Percentiles rank a stretch among this genome's conserved stretches.
Conservation (phyloP, 2,888 invertebrate species). For the Prenolepis imparis region DNA sequence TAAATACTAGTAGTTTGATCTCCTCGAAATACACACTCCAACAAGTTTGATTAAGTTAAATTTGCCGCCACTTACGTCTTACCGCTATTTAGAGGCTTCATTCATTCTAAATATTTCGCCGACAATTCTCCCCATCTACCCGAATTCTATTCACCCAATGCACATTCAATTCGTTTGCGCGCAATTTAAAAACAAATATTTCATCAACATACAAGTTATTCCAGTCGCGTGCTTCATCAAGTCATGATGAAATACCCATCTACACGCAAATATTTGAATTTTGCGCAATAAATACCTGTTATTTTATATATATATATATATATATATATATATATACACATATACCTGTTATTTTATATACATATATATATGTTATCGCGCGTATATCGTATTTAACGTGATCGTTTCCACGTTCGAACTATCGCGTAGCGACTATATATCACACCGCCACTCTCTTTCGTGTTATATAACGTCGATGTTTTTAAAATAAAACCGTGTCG, state of each 20-base stretch:
- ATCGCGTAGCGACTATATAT: slow-evolving; percentile 16
- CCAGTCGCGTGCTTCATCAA: slow-evolving; percentile 9
- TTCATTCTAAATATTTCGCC: neutral
- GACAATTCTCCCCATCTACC: neutral
- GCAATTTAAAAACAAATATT: slow-evolving; percentile 48
- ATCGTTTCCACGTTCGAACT: slow-evolving; percentile 25
- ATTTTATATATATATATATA: slow-evolving; percentile 19
- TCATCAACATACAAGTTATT: slow-evolving; percentile 32
- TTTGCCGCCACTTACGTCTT: slow-evolving; percentile 11
- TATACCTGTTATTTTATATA: slow-evolving; percentile 36
- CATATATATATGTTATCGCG: neutral
- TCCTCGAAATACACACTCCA: neutral
- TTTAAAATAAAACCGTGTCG: slow-evolving; percentile 40
- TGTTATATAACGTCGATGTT: slow-evolving; percentile 37
- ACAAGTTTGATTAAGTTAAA: slow-evolving; percentile 30
- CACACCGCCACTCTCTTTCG: slow-evolving; percentile 2
- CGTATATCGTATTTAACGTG: slow-evolving; percentile 37
- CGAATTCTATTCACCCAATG: slow-evolving; percentile 7
- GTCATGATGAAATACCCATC: slow-evolving; percentile 34
- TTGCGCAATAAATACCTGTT: slow-evolving; percentile 44
- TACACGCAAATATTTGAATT: slow-evolving; percentile 43
- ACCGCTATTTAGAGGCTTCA: slow-evolving; percentile 26
- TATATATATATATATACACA: slow-evolving; percentile 4
- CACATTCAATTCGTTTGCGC: neutral
- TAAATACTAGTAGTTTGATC: slow-evolving; percentile 32